A percentile compares a stretch with the other conserved stretches of the same genome.
These are phyloP conservation scores for Ptychadena robeensis DNA, from an alignment of 2,797 vertebrate genomes.

Conservation along the genomic window DNA sequence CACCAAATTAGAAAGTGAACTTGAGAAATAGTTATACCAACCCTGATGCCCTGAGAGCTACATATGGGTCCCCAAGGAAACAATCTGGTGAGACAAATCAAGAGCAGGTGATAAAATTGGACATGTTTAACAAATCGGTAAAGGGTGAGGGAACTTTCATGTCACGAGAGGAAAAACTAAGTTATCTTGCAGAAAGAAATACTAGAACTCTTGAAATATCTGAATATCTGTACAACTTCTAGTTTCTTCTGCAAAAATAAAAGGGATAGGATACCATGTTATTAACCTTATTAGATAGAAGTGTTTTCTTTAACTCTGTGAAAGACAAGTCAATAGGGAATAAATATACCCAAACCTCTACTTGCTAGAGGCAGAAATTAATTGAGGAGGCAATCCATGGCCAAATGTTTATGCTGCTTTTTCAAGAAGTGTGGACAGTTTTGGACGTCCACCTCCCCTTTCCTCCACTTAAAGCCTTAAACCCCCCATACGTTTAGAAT, in stretches of 20 bases:
- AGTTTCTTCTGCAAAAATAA: neutral
- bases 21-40: constrained; percentile 55
- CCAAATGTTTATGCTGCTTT: no score
- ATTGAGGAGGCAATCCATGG: neutral
- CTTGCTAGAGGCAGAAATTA: neutral
- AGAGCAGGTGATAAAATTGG: constrained; percentile 54
- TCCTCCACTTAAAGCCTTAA: no score
- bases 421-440: no score
- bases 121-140: constrained; percentile 60
- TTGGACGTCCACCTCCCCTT: no score
- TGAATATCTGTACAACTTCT: constrained; percentile 3
- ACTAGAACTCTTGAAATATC: constrained; percentile 22
- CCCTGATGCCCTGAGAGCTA: constrained; percentile 51
- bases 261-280: neutral
- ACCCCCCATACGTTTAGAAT: no score
- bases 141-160: constrained; percentile 53
- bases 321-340: neutral
- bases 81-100: constrained; percentile 57
- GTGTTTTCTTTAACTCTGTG: neutral
- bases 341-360: neutral
- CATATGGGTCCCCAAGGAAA: constrained; percentile 54
- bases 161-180: constrained; percentile 44
- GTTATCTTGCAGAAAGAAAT: constrained; percentile 40
- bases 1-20: constrained; percentile 62
- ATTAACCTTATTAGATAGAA: neutral